Evolutionary conservation across 2,797 vertebrate species (phyloP).

Genomic region (Phataginus tricuspis): DNA sequence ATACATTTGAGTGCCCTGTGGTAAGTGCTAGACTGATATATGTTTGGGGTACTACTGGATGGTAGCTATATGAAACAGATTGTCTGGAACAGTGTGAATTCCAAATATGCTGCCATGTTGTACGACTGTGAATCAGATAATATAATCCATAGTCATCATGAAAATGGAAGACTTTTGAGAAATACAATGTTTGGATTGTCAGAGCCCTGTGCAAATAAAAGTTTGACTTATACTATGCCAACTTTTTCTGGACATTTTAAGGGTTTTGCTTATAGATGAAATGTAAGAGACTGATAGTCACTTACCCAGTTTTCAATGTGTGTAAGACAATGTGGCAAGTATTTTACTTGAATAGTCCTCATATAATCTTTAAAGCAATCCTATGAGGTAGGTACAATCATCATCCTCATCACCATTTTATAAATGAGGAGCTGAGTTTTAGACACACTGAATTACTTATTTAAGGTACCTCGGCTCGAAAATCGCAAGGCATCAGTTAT

Average conservation of each 20-base stretch:
- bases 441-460: constrained; percentile 40
- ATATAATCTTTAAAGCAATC: constrained; percentile 38
- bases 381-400: background rate
- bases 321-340: background rate
- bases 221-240: background rate
- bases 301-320: background rate
- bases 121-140: background rate
- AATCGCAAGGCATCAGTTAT: background rate
- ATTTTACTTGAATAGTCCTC: background rate
- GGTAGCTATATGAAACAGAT: background rate
- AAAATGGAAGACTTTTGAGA: constrained; percentile 47
- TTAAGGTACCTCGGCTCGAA: background rate
- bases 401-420: constrained; percentile 18
- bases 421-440: constrained; percentile 1
- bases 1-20: background rate
- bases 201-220: background rate
- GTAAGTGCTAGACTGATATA: background rate
- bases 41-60: background rate
- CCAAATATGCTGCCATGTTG: background rate
- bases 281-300: constrained; percentile 11
- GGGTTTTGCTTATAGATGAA: constrained; percentile 31
- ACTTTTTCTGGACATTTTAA: constrained; percentile 31
- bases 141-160: background rate
- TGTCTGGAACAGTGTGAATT: background rate
- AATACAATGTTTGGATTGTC: constrained; percentile 14